Evolutionary conservation across 1,140 invertebrate genomes (phyloP), one percentile per base, ranked within the genome.

Genomic region (Drosophila sproati): DNA sequence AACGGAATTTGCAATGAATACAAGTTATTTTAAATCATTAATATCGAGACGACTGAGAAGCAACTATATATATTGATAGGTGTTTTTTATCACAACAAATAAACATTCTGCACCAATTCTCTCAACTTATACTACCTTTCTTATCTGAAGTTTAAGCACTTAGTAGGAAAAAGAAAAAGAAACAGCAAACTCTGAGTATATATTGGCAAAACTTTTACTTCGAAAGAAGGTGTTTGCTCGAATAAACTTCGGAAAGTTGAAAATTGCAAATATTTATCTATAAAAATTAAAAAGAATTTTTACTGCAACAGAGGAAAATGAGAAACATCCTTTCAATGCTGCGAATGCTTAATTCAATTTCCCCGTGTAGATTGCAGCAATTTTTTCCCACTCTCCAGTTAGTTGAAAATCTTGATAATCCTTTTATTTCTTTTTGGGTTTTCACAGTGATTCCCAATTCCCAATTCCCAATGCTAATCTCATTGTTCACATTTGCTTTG

Each of bases 401-500:
- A 47, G 43, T 60, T 47, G 57, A 43, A 31, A 20, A 3, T 3
- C 4, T 6, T 52, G 61, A 43, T 20, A 1, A 0, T 20, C 20
- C 1, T 48, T 48, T n/a, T 57, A 8, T 34, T 61, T 47, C 20
- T 20, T 41, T 67, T 20, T 4, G 29, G 61, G 4, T 29, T 48
- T 43, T 64, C 32, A n/a, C 3, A 4, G 6, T 7, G 8, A 28
- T 50, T 39, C 10, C 54, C 45, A 35, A 34, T 12, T 12, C 12
- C 12, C 12, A 20, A 50, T 28, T 64, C 34, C 50, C 48, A 69
- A 73, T 61, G 51, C 54, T 72, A 71, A 75, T 75, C 60, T 70
- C 32, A 62, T 62, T 79, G 73, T 57, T 56, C 29, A 59, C 34
- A 51, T 12, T 72, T 83, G 63, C 69, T 60, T 93, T 91, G 50